Evolutionary conservation across 2,113 vertebrate species (phyloP).

Genomic region (Rousettus leschenaultii): DNA sequence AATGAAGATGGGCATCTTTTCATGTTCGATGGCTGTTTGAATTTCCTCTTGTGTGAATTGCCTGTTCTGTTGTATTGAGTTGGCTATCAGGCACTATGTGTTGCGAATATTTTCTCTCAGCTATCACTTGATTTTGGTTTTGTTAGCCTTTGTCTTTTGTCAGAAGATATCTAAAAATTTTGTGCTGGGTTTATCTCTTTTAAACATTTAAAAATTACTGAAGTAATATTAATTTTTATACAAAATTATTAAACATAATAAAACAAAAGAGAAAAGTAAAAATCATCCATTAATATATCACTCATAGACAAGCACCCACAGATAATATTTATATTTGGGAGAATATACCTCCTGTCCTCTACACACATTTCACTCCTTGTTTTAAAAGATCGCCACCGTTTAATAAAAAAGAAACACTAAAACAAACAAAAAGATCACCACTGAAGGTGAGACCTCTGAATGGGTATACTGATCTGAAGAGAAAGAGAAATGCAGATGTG

Average conservation of each 20-base stretch:
- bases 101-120: background rate
- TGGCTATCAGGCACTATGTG: background rate
- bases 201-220: background rate
- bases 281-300: background rate
- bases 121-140: constrained; percentile 16
- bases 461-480: background rate
- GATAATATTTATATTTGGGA: background rate
- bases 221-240: background rate
- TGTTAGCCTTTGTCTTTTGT: background rate
- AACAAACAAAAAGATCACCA: background rate
- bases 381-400: background rate
- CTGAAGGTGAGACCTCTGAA: background rate
- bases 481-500: background rate
- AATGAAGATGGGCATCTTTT: background rate
- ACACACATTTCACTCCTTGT: background rate
- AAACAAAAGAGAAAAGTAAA: background rate
- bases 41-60: background rate
- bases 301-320: background rate
- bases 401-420: background rate
- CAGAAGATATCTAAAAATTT: background rate
- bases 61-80: background rate
- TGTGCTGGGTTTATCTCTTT: background rate
- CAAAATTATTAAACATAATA: constrained; percentile 3
- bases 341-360: background rate
- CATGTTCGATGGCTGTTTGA: background rate